A percentile compares a stretch with the other conserved stretches of the same genome.
Evolutionary conservation across 2,797 vertebrate genomes (phyloP).

Genomic region (Thalassophryne amazonica): DNA sequence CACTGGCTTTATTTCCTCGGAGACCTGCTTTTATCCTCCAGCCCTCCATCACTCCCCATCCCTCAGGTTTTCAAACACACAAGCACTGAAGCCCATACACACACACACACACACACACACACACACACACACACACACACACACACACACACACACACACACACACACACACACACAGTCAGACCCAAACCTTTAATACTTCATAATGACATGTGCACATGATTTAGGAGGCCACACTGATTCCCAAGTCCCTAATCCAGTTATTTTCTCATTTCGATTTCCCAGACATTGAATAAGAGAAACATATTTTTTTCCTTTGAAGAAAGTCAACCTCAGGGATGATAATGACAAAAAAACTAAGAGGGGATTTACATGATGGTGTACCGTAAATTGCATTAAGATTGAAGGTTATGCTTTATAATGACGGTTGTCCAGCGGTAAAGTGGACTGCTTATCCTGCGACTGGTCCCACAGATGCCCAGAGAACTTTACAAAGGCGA

Average conservation of each 20-base stretch:
- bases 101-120: constrained; percentile 34
- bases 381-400: constrained; percentile 68
- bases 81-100: constrained; percentile 44
- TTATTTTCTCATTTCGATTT: constrained; percentile 81
- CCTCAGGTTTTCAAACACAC: constrained; percentile 71
- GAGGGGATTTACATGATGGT: constrained; percentile 73
- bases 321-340: constrained; percentile 71
- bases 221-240: constrained; percentile 75
- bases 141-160: constrained; percentile 21
- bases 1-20: constrained; percentile 78
- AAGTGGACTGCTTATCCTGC: constrained; percentile 44
- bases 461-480: constrained; percentile 50
- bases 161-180: constrained; percentile 44
- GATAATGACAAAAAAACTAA: constrained; percentile 71
- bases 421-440: constrained; percentile 60
- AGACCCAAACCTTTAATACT: constrained; percentile 75
- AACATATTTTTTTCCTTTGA: constrained; percentile 72
- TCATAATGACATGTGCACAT: constrained; percentile 77
- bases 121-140: constrained; percentile 44
- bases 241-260: constrained; percentile 79
- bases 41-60: constrained; percentile 71
- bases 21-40: constrained; percentile 76
- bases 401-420: constrained; percentile 64
- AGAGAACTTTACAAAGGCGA: constrained; percentile 52
- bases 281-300: constrained; percentile 77